Evolutionary conservation across 2,888 invertebrate species (phyloP).

Genomic region (Volucella inflata): DNA sequence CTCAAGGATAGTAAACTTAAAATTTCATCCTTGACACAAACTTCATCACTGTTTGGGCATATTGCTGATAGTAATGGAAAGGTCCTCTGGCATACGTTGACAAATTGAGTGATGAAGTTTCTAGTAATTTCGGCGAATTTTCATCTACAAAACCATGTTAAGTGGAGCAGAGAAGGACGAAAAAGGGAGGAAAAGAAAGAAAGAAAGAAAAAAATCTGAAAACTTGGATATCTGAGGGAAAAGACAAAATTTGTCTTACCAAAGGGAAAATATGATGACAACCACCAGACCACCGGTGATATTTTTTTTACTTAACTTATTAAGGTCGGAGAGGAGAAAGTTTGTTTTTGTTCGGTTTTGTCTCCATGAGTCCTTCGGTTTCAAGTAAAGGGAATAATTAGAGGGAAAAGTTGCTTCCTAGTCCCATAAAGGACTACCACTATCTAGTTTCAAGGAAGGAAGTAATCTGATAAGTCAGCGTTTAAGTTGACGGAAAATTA

Average conservation of each 20-base stretch:
- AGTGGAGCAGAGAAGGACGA: background rate
- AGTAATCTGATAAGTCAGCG: conserved; percentile 44
- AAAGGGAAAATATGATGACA: conserved; percentile 37
- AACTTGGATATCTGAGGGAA: background rate
- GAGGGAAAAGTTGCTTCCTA: conserved; percentile 11
- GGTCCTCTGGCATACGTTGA: conserved; percentile 17
- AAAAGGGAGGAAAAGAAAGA: background rate
- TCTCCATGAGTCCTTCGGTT: background rate
- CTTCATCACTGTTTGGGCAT: conserved; percentile 23
- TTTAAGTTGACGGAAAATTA: conserved; percentile 36
- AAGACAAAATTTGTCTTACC: background rate
- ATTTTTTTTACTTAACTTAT: conserved; percentile 28
- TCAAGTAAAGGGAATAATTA: conserved; percentile 33
- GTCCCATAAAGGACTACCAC: background rate
- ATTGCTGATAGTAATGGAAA: conserved; percentile 3
- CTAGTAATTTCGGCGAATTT: conserved; percentile 29
- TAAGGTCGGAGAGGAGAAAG: conserved; percentile 14
- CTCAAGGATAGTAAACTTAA: conserved; percentile 41
- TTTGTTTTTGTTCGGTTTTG: conserved; percentile 1
- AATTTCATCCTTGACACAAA: background rate
- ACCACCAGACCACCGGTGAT: conserved; percentile 9
- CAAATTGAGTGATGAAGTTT: conserved; percentile 58
- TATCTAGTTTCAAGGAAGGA: background rate
- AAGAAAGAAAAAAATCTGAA: conserved; percentile 10
- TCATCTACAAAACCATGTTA: conserved; percentile 31